Base-by-base conservation (phyloP, 2,113 vertebrate species). In the Entelurus aequoreus region DNA sequence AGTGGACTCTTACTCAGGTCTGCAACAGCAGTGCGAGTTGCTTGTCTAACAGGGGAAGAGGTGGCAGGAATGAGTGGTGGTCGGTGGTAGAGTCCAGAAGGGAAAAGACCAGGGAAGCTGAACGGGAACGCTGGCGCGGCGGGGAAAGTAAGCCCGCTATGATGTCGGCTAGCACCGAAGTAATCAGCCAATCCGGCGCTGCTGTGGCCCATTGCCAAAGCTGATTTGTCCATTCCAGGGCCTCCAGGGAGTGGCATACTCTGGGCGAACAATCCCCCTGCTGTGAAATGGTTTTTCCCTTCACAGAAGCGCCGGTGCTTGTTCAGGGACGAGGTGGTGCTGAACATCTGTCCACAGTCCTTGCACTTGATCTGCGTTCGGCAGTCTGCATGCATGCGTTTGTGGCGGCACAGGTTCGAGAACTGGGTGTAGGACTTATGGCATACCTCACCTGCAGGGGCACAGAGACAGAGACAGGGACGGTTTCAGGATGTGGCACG, bases 371-470 rank as follows among this genome's bases (percentile, higher is more conserved):
- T 98, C 93, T 99, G 97, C 65, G 96, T 98, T 87, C 97, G 94
- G 92, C 97, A 99, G 93, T 98, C 97, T 60, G 97, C 96, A 72
- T 99, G 97, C 96, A 98, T 99, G 83, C 97, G 94, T 90, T 99
- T 99, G 92, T 99, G 97, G 80, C 97, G 94, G 86, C 96, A 99
- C 89, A 99, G 94, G 91, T 99, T 99, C 76, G 97, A 99, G 93
- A 99, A 99, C 91, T 99, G 97, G 80, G 97, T 99, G 92, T 99
- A 99, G 89, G 97, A 99, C 90, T 99, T 99, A 93, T 98, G 96
- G 90, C 97, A 99, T 83, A 99, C 95, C 91, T 99, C 97, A 88
- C 97, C 97, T 99, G 91, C 84, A 81, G 77, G 66, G 55, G 67
- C 52, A 84, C 76, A 90, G 7, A 61, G 69, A 87, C 60, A 86